Base-by-base conservation (phyloP, 2,888 invertebrate species). In the Eilema caniola region DNA sequence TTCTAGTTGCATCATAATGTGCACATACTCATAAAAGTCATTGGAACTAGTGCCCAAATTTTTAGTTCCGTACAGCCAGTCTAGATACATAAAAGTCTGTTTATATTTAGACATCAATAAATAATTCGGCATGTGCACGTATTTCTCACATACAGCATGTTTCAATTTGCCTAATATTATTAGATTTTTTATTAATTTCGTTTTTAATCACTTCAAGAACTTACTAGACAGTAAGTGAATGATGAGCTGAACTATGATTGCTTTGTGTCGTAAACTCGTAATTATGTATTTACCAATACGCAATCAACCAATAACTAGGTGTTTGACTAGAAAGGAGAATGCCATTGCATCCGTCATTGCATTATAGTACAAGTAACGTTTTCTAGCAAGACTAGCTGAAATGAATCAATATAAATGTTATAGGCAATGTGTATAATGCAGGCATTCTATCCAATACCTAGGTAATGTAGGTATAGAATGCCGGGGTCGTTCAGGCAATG, bases 191-290 rank as follows among this genome's bases (percentile, higher is more conserved):
- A 41, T 24, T 62, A 16, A n/a, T 25, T 41, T 37, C 23, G 20
- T 11, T 62, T 24, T 16, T 24, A 3, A 62, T 53, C 7, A 20
- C 16, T 16, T 62, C 24, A 62, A 41, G 7, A 37, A 62, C 31
- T 37, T 24, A 47, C 8, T 11, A 25, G 14, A 25, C 25, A 16
- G 12, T 31, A 64, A 53, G 53, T 14, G 28, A 64, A 56, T 65
- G 31, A 57, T 31, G 28, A 47, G 31, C 23, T 65, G 31, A 28
- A 65, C 25, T n/a, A 33, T 64, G 53, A 28, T 28, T 64, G 56
- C 56, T 56, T 56, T 65, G 65, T 65, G 57, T 57, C 20, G 65
- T 28, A 63, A 63, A 53, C 28, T 16, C 28, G 53, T 66, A 28
- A 41, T 66, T 66, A 12, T 41, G 20, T 67, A 33, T 67, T 60